Percentiles rank a stretch among this genome's conserved stretches.
phyloP scores from a whole-genome alignment of 2,888 invertebrate species.

The Hydrotaea cyrtoneurina region DNA sequence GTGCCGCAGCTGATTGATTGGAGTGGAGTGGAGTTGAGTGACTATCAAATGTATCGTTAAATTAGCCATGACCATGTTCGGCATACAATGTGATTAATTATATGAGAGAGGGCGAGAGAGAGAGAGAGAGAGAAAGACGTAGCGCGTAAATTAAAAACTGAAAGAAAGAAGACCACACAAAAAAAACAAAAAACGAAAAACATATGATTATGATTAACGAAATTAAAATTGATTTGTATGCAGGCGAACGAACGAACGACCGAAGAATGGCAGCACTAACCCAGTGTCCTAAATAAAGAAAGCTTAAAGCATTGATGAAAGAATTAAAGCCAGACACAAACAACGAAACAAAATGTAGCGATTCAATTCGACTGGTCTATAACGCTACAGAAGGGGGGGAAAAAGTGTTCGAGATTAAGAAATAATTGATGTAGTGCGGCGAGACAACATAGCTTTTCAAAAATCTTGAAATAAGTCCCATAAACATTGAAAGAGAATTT shows the following conservation, averaged over 20 bases:
- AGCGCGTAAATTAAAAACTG: background rate
- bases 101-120: background rate
- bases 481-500: no score
- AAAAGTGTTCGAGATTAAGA: no score
- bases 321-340: background rate
- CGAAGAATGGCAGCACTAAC: slow-evolving; percentile 40
- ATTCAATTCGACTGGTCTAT: background rate
- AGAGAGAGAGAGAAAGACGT: background rate
- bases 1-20: background rate
- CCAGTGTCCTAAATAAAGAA: slow-evolving; percentile 57
- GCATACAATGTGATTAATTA: slow-evolving; percentile 49
- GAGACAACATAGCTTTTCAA: no score
- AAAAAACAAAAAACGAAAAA: slow-evolving; percentile 32
- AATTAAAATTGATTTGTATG: slow-evolving; percentile 56
- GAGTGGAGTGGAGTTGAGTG: background rate
- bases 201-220: slow-evolving; percentile 39
- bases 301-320: slow-evolving; percentile 42
- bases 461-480: no score
- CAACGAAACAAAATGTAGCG: no score
- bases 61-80: slow-evolving; percentile 32
- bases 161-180: background rate
- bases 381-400: no score
- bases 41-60: slow-evolving; percentile 9
- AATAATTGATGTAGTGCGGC: no score
- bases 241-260: slow-evolving; percentile 35